Conservation (phyloP, 1,140 invertebrate species). For the Phymorhynchus buccinoides region DNA sequence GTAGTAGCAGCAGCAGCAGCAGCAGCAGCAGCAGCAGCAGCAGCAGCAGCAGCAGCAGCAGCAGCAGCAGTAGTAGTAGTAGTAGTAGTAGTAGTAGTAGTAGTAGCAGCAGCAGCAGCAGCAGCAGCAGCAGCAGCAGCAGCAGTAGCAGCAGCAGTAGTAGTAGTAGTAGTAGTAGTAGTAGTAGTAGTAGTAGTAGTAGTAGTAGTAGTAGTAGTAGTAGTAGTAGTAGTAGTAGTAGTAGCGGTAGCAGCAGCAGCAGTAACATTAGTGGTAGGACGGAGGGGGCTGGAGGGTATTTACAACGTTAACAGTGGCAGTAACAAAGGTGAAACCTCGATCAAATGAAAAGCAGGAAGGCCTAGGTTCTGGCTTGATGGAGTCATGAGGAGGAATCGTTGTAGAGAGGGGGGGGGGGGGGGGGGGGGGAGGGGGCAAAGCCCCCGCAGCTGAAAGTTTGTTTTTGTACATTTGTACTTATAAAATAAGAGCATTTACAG, state of each 20-base stretch:
- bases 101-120: constrained; percentile 17
- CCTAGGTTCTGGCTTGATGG: too few species aligned
- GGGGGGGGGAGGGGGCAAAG: too few species aligned
- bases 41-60: constrained; percentile 17
- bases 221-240: constrained; percentile 18
- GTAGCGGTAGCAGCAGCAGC: constrained; percentile 16
- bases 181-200: constrained; percentile 17
- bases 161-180: constrained; percentile 18
- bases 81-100: constrained; percentile 18
- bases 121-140: constrained; percentile 17
- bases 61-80: constrained; percentile 17
- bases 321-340: too few species aligned
- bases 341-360: too few species aligned
- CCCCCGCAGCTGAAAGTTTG: too few species aligned
- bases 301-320: too few species aligned
- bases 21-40: constrained; percentile 16
- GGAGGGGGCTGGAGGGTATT: too few species aligned
- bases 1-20: too few species aligned
- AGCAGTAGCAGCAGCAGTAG: constrained; percentile 17
- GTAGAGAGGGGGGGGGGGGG: too few species aligned
- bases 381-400: too few species aligned
- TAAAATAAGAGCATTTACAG: too few species aligned
- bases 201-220: constrained; percentile 18
- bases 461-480: too few species aligned
- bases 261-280: constrained; percentile 18